Evolutionary conservation across 1,140 invertebrate species (phyloP).

Genomic region (Acarapis woodi): DNA sequence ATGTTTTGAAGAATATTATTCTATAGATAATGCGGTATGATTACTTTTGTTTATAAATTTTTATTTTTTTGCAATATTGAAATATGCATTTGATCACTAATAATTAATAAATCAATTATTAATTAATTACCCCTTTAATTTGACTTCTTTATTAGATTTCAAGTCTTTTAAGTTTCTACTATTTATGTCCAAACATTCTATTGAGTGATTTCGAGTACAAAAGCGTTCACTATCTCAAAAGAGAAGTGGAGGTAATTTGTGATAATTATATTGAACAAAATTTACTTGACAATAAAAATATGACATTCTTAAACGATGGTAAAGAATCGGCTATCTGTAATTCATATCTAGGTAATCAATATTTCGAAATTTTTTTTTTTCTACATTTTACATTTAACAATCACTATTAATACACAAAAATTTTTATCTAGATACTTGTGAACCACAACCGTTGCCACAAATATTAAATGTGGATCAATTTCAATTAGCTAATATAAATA

Average conservation of each 20-base stretch:
- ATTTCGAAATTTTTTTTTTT: no score
- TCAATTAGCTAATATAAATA: no score
- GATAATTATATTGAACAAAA: conserved; percentile 6
- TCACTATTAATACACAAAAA: no score
- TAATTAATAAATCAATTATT: background rate
- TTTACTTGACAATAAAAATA: conserved; percentile 6
- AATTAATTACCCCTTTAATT: background rate
- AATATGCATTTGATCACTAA: background rate
- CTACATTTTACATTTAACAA: no score
- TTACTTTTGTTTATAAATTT: background rate
- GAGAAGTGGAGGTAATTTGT: conserved; percentile 5
- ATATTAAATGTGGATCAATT: no score
- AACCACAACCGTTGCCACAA: no score
- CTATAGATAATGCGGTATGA: conserved; percentile 14
- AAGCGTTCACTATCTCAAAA: conserved; percentile 8
- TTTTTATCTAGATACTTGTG: no score
- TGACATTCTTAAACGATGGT: no score
- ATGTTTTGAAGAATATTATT: conserved; percentile 18
- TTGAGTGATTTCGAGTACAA: conserved; percentile 9
- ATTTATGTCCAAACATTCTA: conserved; percentile 4
- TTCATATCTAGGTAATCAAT: no score
- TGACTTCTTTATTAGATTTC: conserved; percentile 3
- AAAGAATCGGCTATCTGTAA: no score
- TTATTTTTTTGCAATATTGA: no score
- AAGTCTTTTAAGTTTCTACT: conserved; percentile 8